Percentiles rank a stretch among this genome's conserved stretches.
Conservation (phyloP, 1,140 invertebrate genomes). For the Ceratosolen fusciceps region DNA sequence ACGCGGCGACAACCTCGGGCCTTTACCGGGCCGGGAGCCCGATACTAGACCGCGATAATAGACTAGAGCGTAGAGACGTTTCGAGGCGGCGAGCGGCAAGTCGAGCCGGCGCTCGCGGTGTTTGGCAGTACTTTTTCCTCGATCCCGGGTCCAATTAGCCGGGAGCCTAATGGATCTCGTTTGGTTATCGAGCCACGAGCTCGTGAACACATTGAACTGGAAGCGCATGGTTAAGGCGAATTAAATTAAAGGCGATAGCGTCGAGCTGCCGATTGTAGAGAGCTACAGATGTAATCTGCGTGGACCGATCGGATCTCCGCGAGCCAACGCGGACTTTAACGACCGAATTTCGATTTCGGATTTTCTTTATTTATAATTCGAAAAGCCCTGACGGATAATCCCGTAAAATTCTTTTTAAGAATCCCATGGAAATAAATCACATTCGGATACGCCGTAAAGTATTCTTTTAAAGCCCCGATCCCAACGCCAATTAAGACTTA, state of each 20-base stretch:
- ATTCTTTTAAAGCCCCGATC: not conserved
- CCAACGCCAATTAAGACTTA: not conserved
- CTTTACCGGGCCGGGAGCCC: no score
- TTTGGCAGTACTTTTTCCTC: no score
- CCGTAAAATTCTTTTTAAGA: not conserved
- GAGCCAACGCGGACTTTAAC: not conserved
- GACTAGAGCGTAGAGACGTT: no score
- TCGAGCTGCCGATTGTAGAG: no score
- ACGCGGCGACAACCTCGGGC: not conserved
- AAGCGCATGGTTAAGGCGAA: not conserved
- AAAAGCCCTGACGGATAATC: not conserved
- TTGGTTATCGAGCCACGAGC: not conserved
- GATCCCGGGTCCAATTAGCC: not conserved
- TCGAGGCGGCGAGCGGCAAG: no score
- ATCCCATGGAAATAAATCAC: not conserved
- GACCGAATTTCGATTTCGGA: not conserved
- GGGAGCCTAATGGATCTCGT: not conserved
- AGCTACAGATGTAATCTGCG: not conserved
- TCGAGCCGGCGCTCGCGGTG: no score
- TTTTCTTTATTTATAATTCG: not conserved
- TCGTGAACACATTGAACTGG: not conserved
- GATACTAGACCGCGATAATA: no score
- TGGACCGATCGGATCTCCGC: not conserved
- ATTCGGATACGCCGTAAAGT: not conserved
- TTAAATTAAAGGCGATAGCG: not conserved